Evolutionary conservation across 2,888 invertebrate genomes (phyloP).

Genomic region (Thyatira batis): DNA sequence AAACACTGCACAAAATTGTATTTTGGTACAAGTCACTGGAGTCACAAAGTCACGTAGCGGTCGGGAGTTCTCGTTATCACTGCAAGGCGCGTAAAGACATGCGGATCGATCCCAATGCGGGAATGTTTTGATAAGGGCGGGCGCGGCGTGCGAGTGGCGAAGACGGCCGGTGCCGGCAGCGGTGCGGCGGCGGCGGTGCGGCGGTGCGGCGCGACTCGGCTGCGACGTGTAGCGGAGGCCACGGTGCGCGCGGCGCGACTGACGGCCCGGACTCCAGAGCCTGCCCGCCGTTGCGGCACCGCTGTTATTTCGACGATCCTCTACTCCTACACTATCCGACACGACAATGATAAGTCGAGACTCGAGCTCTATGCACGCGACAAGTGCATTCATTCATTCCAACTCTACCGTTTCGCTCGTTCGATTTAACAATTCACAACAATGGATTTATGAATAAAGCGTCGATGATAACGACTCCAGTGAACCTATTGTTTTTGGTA

Average conservation of each 20-base stretch:
- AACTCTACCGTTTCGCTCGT: conserved; percentile 30
- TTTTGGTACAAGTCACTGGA: conserved; percentile 49
- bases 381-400: conserved; percentile 70
- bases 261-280: conserved; percentile 27
- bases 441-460: conserved; percentile 40
- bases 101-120: conserved; percentile 75
- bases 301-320: conserved; percentile 8
- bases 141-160: conserved; percentile 13
- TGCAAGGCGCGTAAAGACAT: conserved; percentile 54
- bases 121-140: conserved; percentile 65
- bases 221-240: conserved; percentile 33
- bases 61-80: conserved; percentile 55
- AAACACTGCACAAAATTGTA: conserved; percentile 49
- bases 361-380: conserved; percentile 36
- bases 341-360: conserved; percentile 42
- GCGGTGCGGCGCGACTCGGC: not conserved
- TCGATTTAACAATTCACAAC: conserved; percentile 40
- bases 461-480: conserved; percentile 21
- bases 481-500: conserved; percentile 28
- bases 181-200: not conserved
- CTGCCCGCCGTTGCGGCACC: conserved; percentile 11
- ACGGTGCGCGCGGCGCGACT: conserved; percentile 72
- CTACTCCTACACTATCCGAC: conserved; percentile 16
- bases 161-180: not conserved
- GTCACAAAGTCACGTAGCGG: conserved; percentile 63